Evolutionary conservation across 2,113 vertebrate species (phyloP), one percentile per base, ranked within the genome.

Genomic region (Callorhinus ursinus): DNA sequence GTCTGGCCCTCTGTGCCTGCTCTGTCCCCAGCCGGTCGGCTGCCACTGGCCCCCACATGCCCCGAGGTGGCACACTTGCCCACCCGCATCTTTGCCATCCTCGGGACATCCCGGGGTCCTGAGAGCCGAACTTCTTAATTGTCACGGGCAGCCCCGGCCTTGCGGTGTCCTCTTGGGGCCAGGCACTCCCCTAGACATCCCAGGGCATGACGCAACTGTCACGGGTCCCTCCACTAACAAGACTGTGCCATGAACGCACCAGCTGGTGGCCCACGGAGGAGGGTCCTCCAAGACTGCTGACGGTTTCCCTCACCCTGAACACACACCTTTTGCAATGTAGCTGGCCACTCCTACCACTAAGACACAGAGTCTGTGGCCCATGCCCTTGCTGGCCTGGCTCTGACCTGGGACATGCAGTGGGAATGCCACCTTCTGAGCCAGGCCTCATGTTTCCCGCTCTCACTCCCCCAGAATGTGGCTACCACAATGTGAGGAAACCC

Each of bases 251-350:
- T 11, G 55, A 59, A 16, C n/a, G 59, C 14, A 31, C 4, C 15
- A 19, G 15, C 81, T 12, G 13, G 15, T 19, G 36, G 57, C 15
- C 82, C 26, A 0, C 2, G 82, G 39, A 33, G 46, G 83, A 13
- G 42, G 83, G 28, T 1, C 42, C 39, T 49, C 18, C 1, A 24
- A 46, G 18, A 4, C 5, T 0, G 83, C 61, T 8, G 6, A n/a
- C 1, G 0, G 83, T 9, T 21, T 42, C 39, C 19, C 0, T 6
- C 18, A 14, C 11, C 83, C 28, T 3, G 4, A 42, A n/a, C 0
- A 4, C 82, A 21, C 28, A 22, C 12, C 12, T 49, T 13, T 85
- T 8, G 28, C 28, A 4, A 15, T 0, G 61, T 5, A 28, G 28
- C 7, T 1, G 39, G 83, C 31, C 19, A 3, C 12, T 5, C 11